Evolutionary conservation across 2,113 vertebrate genomes (phyloP).

Genomic region (Hydrolagus affinis): DNA sequence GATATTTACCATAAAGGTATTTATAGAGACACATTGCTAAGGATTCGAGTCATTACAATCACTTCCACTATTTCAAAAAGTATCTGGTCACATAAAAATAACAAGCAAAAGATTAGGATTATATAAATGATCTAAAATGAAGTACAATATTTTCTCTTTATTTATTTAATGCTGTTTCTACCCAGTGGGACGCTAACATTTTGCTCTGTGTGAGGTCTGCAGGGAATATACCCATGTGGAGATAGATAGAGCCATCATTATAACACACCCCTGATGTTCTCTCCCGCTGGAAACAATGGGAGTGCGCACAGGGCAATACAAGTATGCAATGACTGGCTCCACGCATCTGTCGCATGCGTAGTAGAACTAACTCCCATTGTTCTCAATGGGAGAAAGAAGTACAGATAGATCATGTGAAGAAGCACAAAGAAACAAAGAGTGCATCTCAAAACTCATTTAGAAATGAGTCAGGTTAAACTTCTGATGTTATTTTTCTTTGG

Average conservation of each 20-base stretch:
- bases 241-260: slow-evolving; percentile 83
- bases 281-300: slow-evolving; percentile 26
- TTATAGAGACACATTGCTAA: slow-evolving; percentile 35
- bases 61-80: slow-evolving; percentile 57
- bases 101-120: slow-evolving; percentile 76
- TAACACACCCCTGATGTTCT: slow-evolving; percentile 39
- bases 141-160: slow-evolving; percentile 77
- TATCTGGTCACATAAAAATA: slow-evolving; percentile 62
- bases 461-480: not conserved
- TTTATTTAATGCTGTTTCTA: slow-evolving; percentile 59
- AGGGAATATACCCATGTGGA: slow-evolving; percentile 83
- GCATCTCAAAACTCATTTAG: not conserved
- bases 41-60: slow-evolving; percentile 50
- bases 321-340: slow-evolving; percentile 16
- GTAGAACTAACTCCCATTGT: not conserved
- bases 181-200: slow-evolving; percentile 68
- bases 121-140: slow-evolving; percentile 92
- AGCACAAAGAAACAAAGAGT: not conserved
- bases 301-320: slow-evolving; percentile 23
- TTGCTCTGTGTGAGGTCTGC: slow-evolving; percentile 91
- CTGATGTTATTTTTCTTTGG: not conserved
- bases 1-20: slow-evolving; percentile 30
- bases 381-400: not conserved
- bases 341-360: not conserved
- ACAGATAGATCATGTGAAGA: slow-evolving; percentile 7